phyloP scores from a whole-genome alignment of 2,888 invertebrate species.

The Cataglyphis rosenhaueri region DNA sequence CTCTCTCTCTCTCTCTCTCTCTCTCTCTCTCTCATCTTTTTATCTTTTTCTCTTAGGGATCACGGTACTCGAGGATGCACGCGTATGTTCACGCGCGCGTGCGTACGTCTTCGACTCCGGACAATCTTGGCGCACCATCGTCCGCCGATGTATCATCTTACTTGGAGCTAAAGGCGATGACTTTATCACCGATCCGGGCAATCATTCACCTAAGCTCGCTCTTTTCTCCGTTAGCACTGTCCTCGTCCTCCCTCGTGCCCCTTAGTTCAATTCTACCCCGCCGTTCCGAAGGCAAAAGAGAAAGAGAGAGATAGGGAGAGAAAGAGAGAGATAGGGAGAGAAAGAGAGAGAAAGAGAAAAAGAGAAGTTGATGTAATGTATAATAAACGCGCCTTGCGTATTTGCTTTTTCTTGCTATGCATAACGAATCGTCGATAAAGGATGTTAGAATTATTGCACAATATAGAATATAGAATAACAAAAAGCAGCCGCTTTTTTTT shows the following conservation, averaged over 20 bases:
- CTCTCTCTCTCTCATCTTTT: slow-evolving; percentile 49
- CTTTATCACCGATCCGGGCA: slow-evolving; percentile 85
- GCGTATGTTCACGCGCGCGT: slow-evolving; percentile 39
- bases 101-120: slow-evolving; percentile 56
- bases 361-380: slow-evolving; percentile 59
- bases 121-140: slow-evolving; percentile 83
- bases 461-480: not conserved
- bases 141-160: slow-evolving; percentile 85
- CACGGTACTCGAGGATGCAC: slow-evolving; percentile 15
- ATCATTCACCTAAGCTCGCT: slow-evolving; percentile 74
- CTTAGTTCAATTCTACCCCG: slow-evolving; percentile 25
- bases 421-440: slow-evolving; percentile 59
- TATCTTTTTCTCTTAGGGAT: slow-evolving; percentile 4
- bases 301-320: slow-evolving; percentile 23
- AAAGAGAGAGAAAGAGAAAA: slow-evolving; percentile 27
- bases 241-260: slow-evolving; percentile 48
- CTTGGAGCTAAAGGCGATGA: slow-evolving; percentile 85
- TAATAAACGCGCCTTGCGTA: slow-evolving; percentile 64
- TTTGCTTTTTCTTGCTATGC: slow-evolving; percentile 34
- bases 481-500: not conserved
- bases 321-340: slow-evolving; percentile 38
- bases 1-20: slow-evolving; percentile 8
- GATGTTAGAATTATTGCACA: slow-evolving; percentile 58
- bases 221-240: slow-evolving; percentile 63
- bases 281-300: not conserved